These are phyloP conservation scores for Drosophila murphyi DNA, from an alignment of 1,140 invertebrate genomes.

Conservation along the genomic window DNA sequence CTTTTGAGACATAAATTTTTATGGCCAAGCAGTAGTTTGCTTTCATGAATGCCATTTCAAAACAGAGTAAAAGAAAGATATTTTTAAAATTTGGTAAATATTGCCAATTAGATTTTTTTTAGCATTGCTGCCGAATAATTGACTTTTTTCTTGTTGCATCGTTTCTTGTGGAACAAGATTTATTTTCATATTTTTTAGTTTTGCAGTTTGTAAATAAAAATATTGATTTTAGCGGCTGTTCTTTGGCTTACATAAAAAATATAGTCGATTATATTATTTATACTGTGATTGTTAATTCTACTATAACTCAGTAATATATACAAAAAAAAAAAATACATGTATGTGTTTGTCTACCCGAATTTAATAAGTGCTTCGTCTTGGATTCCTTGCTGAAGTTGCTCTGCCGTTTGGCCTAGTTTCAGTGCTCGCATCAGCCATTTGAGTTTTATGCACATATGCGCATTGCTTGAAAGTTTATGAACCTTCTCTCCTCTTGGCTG, in stretches of 20 bases:
- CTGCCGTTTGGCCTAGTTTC: conserved; percentile 51
- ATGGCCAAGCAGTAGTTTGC: background rate
- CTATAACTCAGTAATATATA: no score
- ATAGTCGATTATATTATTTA: background rate
- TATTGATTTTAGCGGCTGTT: no score
- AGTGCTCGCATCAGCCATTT: conserved; percentile 45
- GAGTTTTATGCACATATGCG: conserved; percentile 81
- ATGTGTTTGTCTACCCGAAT: no score
- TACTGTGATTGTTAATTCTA: background rate
- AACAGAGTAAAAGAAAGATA: background rate
- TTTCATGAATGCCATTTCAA: conserved; percentile 5
- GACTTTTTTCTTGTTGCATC: no score
- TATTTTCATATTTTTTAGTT: no score
- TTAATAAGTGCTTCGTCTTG: conserved; percentile 1
- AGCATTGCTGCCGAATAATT: no score
- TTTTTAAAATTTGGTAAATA: no score
- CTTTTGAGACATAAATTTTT: conserved; percentile 21
- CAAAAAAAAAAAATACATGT: no score
- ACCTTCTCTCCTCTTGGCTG: conserved; percentile 2
- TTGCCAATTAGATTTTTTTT: no score
- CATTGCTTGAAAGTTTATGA: conserved; percentile 74
- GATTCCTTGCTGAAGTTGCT: conserved; percentile 19
- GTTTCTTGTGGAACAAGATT: no score
- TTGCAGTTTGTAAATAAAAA: no score
- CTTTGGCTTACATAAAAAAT: no score